Evolutionary conservation across 2,113 vertebrate genomes (phyloP).

Genomic region (Chionodraco myersi): DNA sequence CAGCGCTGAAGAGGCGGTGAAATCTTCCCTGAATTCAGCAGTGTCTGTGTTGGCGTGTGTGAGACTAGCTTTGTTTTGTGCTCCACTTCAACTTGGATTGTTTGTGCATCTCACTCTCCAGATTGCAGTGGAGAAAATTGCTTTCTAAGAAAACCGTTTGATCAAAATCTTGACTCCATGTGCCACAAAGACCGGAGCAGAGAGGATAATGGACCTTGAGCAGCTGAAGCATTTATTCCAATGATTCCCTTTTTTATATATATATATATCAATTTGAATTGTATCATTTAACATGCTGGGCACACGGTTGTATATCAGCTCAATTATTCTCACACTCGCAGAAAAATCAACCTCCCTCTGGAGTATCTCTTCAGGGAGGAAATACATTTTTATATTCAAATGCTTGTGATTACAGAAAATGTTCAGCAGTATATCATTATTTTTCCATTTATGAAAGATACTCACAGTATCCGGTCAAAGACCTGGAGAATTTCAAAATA

Average conservation of each 20-base stretch:
- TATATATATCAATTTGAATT: neutral
- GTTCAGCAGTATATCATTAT: too few species aligned
- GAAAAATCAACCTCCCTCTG: too few species aligned
- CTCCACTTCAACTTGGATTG: constrained; percentile 26
- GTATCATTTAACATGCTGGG: too few species aligned
- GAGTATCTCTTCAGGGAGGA: too few species aligned
- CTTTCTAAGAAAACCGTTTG: constrained; percentile 33
- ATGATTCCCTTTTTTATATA: neutral
- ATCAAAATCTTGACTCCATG: constrained; percentile 33
- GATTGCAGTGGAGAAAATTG: constrained; percentile 49
- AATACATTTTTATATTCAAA: too few species aligned
- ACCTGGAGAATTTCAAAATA: too few species aligned
- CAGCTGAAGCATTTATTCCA: neutral
- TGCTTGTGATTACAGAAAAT: too few species aligned
- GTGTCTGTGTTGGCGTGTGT: neutral
- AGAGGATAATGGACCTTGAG: neutral
- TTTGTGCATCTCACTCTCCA: constrained; percentile 22
- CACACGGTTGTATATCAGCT: too few species aligned
- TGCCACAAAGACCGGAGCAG: constrained; percentile 3
- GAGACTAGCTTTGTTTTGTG: constrained; percentile 20
- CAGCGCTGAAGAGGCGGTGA: neutral
- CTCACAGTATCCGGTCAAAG: neutral
- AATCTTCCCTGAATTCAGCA: neutral
- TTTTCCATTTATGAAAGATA: too few species aligned
- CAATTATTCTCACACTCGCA: too few species aligned